A percentile compares a stretch with the other conserved stretches of the same genome.
phyloP scores from a whole-genome alignment of 2,797 vertebrate species.

The Chaetophractus vellerosus region DNA sequence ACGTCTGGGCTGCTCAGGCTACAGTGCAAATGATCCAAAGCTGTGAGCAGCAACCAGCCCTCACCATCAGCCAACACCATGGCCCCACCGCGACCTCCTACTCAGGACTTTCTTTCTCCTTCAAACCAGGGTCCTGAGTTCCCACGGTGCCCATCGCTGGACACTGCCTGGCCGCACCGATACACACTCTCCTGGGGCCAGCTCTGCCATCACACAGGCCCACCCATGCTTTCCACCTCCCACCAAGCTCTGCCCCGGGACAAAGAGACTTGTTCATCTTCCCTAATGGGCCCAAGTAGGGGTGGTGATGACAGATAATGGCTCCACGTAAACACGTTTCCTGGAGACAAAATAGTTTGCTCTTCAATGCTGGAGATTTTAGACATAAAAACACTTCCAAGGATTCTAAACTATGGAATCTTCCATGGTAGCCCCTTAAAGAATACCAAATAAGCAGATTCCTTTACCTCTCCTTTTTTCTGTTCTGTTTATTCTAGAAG shows the following conservation, averaged over 20 bases:
- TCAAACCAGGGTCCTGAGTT: background rate
- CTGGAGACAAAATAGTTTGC: background rate
- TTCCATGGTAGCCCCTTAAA: background rate
- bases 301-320: background rate
- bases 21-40: background rate
- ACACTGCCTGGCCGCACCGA: rapidly evolving
- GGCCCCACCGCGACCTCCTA: background rate
- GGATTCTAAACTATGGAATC: background rate
- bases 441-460: background rate
- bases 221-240: background rate
- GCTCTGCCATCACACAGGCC: background rate
- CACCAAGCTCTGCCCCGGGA: too few species aligned
- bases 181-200: background rate
- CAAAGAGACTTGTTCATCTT: background rate
- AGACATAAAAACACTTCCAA: background rate
- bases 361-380: background rate
- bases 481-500: background rate
- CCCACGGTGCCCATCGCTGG: background rate
- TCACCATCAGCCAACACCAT: background rate
- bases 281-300: rapidly evolving
- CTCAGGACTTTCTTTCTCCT: background rate
- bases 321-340: background rate
- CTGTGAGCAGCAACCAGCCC: background rate
- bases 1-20: background rate
- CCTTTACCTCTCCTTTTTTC: background rate